Conservation (phyloP, 2,888 invertebrate species). For the Halictus quadricinctus region DNA sequence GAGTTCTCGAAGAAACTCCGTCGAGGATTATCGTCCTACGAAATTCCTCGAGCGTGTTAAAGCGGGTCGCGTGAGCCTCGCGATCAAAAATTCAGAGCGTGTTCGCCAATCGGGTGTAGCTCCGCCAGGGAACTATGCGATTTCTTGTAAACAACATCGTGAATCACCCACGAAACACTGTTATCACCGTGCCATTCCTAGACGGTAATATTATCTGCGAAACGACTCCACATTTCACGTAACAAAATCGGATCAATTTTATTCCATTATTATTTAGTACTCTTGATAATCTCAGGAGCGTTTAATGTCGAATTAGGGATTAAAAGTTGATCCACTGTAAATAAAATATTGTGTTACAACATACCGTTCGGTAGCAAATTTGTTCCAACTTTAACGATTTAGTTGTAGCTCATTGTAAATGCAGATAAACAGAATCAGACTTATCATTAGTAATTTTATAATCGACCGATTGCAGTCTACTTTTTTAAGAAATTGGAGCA, state of each 20-base stretch:
- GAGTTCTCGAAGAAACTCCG: slow-evolving; percentile 15
- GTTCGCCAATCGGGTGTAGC: background rate
- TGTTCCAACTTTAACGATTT: too few species aligned
- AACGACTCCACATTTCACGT: background rate
- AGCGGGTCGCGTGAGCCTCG: slow-evolving; percentile 23
- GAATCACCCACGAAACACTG: background rate
- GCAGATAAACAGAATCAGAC: background rate
- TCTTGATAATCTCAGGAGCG: too few species aligned
- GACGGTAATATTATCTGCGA: background rate
- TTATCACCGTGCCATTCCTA: background rate
- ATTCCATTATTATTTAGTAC: background rate
- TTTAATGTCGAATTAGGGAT: too few species aligned
- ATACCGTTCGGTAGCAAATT: too few species aligned
- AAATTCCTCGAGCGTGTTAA: slow-evolving; percentile 39
- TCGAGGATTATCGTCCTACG: slow-evolving; percentile 31
- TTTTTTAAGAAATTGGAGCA: background rate
- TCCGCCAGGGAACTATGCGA: background rate
- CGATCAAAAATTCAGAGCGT: slow-evolving; percentile 40
- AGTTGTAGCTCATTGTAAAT: too few species aligned
- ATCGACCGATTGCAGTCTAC: too few species aligned
- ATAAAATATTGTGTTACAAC: too few species aligned
- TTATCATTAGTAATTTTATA: too few species aligned
- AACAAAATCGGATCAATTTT: background rate
- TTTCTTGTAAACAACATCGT: background rate
- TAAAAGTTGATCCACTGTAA: too few species aligned